Conservation (phyloP, 2,888 invertebrate species). For the Scrobipalpa atriplicella region DNA sequence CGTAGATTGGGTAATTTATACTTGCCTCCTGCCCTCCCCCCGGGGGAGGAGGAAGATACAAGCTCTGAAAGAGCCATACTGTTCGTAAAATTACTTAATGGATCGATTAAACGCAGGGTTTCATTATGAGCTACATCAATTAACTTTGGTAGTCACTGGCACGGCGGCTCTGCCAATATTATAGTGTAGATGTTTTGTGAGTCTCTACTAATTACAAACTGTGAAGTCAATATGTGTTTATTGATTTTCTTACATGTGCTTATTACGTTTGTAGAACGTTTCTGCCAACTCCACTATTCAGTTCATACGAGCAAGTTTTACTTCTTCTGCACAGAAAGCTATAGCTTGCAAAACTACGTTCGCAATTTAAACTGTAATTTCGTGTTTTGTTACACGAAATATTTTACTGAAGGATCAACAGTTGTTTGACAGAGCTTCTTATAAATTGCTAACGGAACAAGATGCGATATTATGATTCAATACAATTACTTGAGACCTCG, state of each 20-base stretch:
- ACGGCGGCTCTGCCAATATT: not conserved
- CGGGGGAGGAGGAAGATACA: conserved; percentile 57
- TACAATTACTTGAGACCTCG: conserved; percentile 62
- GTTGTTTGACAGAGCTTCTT: conserved; percentile 29
- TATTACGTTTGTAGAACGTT: not conserved
- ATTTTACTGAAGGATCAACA: conserved; percentile 37
- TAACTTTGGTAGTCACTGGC: conserved; percentile 39
- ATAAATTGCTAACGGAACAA: conserved; percentile 42
- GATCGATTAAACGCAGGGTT: conserved; percentile 70
- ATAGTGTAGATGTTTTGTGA: conserved; percentile 9
- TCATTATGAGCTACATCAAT: conserved; percentile 65
- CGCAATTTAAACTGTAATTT: too few species aligned
- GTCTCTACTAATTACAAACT: not conserved
- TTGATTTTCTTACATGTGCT: conserved; percentile 1
- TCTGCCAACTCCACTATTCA: not conserved
- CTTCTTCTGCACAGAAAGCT: not conserved
- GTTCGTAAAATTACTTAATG: conserved; percentile 76
- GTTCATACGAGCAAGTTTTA: conserved; percentile 4
- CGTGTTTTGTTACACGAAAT: not conserved
- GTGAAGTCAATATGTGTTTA: conserved; percentile 1
- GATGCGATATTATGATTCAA: conserved; percentile 47
- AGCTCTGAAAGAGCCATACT: conserved; percentile 65
- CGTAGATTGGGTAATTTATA: conserved; percentile 82
- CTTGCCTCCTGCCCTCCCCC: conserved; percentile 67
- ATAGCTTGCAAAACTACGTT: not conserved